Evolutionary conservation across 2,797 vertebrate species (phyloP), one percentile per base, ranked within the genome.

Genomic region (Karalla daura): DNA sequence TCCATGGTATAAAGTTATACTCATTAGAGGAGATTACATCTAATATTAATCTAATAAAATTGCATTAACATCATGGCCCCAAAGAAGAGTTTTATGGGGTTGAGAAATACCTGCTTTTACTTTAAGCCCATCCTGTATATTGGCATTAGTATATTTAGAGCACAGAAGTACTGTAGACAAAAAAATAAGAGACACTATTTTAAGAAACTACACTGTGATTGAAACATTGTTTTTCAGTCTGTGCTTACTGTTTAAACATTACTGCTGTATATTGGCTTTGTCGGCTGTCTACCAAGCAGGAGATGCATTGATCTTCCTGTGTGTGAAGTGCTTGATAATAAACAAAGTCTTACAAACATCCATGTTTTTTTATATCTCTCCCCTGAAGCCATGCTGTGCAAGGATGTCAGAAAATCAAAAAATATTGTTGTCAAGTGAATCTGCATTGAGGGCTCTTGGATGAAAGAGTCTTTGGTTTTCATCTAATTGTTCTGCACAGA

Each of bases 301-400:
- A 68, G 5, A 11, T 75, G 49, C 76, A 73, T 30, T 66, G 61
- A 75, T 59, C 23, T 44, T 81, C 46, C 36, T 71, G 59, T 73
- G 28, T 77, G 63, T 80, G 45, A 81, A 70, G 17, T 46, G 49
- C 24, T 81, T 36, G 59, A 76, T 61, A 86, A 81, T 88, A 83
- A 88, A 86, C 36, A 24, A 46, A 63, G 41, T 75, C 76, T 58
- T 69, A 68, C 43, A 45, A 83, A 81, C 27, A 15, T 4, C 5
- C 71, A 55, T 55, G 55, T 15, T 18, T 30, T 71, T 39, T 36
- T 0, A 47, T 40, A 68, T 61, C 12, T 25, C 7, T 30, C n/a
- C 20, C 36, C 12, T 10, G 13, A 35, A 18, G n/a, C n/a, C n/a
- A n/a, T n/a, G n/a, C n/a, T n/a, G n/a, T n/a, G n/a, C n/a, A n/a